Base-by-base conservation (phyloP, 2,113 vertebrate genomes). In the Perca schrenkii region DNA sequence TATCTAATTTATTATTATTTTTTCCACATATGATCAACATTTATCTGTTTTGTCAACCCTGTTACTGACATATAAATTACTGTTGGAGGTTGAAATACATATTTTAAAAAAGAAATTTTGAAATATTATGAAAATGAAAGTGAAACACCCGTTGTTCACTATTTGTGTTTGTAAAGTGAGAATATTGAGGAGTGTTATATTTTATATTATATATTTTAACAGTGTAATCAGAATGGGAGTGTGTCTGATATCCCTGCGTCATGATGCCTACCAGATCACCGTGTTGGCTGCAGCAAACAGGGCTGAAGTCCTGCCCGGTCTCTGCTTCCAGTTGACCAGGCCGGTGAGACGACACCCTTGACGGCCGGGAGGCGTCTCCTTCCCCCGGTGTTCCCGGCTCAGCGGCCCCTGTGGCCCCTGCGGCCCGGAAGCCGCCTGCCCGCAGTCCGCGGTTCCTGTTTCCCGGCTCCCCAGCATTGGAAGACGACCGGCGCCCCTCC, bases 251-350 rank as follows among this genome's bases (percentile, higher is more conserved):
- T 67, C 83, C 79, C 92, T 87, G 88, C 83, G 89, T 92, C 94
- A 95, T 84, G 89, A 92, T 85, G 46, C 88, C 53, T 75, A 94
- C 93, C 93, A 89, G 22, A 91, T 4, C 57, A 46, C 50, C 80
- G 95, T 69, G 95, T 96, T 98, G 88, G 96, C 95, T 77, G 94
- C 95, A 84, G 95, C 83, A 85, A 97, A 97, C 88, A 91, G 86
- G 10, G 93, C 91, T 79, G 95, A 92, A 80, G 95, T 96, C 92
- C 85, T 91, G 77, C 95, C 89, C 25, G 96, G 96, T 94, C 95
- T 95, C 91, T 49, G 86, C 83, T 86, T 90, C 96, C 97, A 97
- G 95, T 90, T 94, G 70, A 96, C 88, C 52, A 96, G 91, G 76
- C 92, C 72, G 66, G 52, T 4, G 47, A 88, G 78, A 2, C 74